Evolutionary conservation across 1,140 invertebrate genomes (phyloP).

Genomic region (Dufourea novaeangliae): DNA sequence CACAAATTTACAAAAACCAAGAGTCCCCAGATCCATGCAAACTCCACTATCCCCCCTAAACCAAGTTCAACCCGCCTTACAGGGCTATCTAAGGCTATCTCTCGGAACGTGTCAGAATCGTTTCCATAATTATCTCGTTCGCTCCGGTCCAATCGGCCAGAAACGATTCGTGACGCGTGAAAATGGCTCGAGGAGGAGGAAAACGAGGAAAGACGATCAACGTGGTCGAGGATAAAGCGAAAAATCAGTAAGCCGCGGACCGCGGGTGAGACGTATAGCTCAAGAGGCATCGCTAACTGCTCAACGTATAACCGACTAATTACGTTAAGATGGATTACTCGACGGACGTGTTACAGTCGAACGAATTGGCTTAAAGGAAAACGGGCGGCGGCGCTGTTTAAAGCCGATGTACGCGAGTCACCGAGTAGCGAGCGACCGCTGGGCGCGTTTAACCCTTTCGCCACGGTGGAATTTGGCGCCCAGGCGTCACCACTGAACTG

Average conservation of each 20-base stretch:
- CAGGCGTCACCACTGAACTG: too few relatives aligned
- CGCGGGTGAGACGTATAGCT: constrained; percentile 44
- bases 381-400: constrained; percentile 40
- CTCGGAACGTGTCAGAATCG: too few relatives aligned
- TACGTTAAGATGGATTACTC: constrained; percentile 64
- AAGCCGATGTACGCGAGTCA: constrained; percentile 51
- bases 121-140: too few relatives aligned
- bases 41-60: too few relatives aligned
- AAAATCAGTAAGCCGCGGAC: constrained; percentile 44
- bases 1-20: too few relatives aligned
- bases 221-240: constrained; percentile 2
- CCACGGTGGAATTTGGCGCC: too few relatives aligned
- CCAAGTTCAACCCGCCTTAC: too few relatives aligned
- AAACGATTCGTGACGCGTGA: too few relatives aligned
- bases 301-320: constrained; percentile 58
- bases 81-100: too few relatives aligned
- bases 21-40: too few relatives aligned
- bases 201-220: background rate
- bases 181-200: too few relatives aligned
- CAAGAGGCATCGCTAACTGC: constrained; percentile 37
- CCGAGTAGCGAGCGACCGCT: background rate
- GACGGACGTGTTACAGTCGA: constrained; percentile 58
- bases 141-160: too few relatives aligned
- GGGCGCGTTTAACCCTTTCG: constrained; percentile 17
- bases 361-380: constrained; percentile 56